Evolutionary conservation across 2,797 vertebrate genomes (phyloP), one percentile per base, ranked within the genome.

Genomic region (Galaxias olidus): DNA sequence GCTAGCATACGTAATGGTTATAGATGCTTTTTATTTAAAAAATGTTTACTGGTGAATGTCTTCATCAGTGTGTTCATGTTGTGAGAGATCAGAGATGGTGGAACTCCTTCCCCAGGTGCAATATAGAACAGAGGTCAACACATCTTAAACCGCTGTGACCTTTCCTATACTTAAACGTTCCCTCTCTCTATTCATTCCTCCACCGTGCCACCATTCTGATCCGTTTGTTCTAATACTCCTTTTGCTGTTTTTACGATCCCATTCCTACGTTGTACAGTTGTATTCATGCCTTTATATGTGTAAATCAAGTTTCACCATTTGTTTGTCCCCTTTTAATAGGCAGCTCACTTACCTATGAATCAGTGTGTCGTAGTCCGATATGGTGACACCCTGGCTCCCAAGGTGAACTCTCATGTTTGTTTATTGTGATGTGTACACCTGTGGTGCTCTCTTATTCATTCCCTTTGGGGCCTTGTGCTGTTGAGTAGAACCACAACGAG

Each of bases 401-500:
- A 42, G 59, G 56, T 65, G 0, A 15, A 52, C 44, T 56, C 61
- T 13, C 47, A 4, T 58, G 45, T 14, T 47, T 47, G 45, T 64
- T 68, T 65, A 8, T 58, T 61, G n/a, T 52, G 69, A 53, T 66
- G 54, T 56, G 20, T 42, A 19, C 12, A 41, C 8, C 10, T 57
- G 30, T 57, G 1, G 43, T 13, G 15, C 11, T 40, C n/a, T 42
- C 20, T 47, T 14, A 14, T 20, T 11, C 19, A 56, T 13, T 48
- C 46, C 20, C 55, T 51, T 51, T 43, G 18, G 51, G 15, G 66
- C 45, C 42, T 0, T 19, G 49, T 56, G 57, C 53, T 68, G 48
- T 80, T 68, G 48, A 65, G 13, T 68, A 66, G 68, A 17, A 10
- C 10, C 4, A 60, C 66, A 59, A 75, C 66, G 61, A 61, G 63